phyloP scores from a whole-genome alignment of 2,888 invertebrate species.

The Erpobdella octoculata region DNA sequence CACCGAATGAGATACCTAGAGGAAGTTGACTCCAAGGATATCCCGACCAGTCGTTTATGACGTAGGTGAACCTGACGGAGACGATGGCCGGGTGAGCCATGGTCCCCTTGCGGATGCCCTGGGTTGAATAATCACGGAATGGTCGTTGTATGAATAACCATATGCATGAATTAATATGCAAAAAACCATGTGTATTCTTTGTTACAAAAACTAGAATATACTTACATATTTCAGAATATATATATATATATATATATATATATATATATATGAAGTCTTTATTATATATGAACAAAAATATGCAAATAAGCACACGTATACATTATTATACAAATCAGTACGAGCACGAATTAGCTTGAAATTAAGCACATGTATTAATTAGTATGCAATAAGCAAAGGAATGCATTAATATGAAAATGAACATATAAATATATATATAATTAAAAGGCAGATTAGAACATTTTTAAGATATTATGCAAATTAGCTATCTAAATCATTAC shows the following conservation, averaged over 20 bases:
- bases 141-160: no score
- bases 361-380: no score
- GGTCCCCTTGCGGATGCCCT: neutral
- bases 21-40: constrained; percentile 50
- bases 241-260: no score
- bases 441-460: neutral
- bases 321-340: no score
- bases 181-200: no score
- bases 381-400: neutral
- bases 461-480: neutral
- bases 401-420: neutral
- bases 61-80: constrained; percentile 69
- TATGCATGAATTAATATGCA: no score
- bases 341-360: no score
- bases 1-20: constrained; percentile 43
- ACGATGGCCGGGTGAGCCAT: constrained; percentile 54
- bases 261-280: no score
- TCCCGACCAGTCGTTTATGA: constrained; percentile 53
- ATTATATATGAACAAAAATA: no score
- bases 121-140: neutral
- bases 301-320: no score
- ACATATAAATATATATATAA: neutral
- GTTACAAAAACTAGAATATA: no score
- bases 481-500: neutral
- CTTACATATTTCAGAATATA: no score